Conservation (phyloP, 2,888 invertebrate species). For the Atethmia centrago region DNA sequence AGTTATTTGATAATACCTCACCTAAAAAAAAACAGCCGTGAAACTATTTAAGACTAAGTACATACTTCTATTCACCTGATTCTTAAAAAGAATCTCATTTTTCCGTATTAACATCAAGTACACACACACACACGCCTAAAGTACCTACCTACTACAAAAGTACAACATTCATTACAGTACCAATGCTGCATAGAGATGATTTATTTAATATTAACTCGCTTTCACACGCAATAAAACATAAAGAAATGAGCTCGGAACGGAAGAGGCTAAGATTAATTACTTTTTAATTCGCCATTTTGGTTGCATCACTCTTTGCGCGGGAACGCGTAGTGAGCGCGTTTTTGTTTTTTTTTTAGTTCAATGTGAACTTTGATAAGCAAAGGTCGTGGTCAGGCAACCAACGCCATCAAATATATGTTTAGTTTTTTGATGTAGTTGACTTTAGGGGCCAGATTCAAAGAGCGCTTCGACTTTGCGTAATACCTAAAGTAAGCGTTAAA, state of each 20-base stretch:
- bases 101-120: not conserved
- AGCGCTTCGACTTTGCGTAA: not conserved
- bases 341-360: slow-evolving; percentile 49
- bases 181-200: slow-evolving; percentile 67
- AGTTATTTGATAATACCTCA: too few species aligned
- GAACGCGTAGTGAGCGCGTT: slow-evolving; percentile 50
- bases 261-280: slow-evolving; percentile 84
- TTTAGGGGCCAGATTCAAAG: not conserved
- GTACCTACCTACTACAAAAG: not conserved
- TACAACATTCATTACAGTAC: slow-evolving; percentile 28
- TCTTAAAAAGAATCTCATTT: not conserved
- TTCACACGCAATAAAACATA: slow-evolving; percentile 84
- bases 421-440: not conserved
- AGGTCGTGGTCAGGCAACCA: slow-evolving; percentile 42
- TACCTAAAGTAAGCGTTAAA: not conserved
- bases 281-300: slow-evolving; percentile 87
- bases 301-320: slow-evolving; percentile 73
- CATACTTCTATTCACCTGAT: not conserved
- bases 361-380: slow-evolving; percentile 49
- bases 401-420: slow-evolving; percentile 25
- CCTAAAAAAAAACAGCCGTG: too few species aligned
- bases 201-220: slow-evolving; percentile 80
- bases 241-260: slow-evolving; percentile 73
- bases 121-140: not conserved
- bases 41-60: not conserved